Evolutionary conservation across 1,140 invertebrate genomes (phyloP).

Genomic region (Dendroctonus valens): DNA sequence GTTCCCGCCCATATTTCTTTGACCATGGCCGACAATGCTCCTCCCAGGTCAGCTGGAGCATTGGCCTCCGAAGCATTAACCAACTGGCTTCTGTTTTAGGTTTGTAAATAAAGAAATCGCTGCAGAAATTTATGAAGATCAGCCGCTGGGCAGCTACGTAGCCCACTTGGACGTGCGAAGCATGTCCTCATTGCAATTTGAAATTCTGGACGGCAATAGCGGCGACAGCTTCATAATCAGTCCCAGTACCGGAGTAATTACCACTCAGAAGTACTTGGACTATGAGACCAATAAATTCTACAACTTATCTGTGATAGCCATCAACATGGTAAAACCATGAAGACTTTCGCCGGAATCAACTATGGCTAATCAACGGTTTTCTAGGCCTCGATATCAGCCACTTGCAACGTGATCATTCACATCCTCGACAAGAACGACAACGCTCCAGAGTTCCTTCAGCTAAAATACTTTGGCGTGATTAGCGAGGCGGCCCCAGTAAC

Average conservation of each 20-base stretch:
- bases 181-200: conserved; percentile 77
- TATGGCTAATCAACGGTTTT: conserved; percentile 14
- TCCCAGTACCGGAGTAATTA: conserved; percentile 80
- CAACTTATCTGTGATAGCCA: conserved; percentile 80
- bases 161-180: conserved; percentile 74
- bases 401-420: conserved; percentile 70
- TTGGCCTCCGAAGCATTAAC: conserved; percentile 34
- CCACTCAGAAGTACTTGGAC: conserved; percentile 71
- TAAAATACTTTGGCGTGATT: conserved; percentile 67
- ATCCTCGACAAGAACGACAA: conserved; percentile 84
- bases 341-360: neutral
- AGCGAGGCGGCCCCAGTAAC: conserved; percentile 70
- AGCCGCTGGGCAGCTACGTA: conserved; percentile 73
- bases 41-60: conserved; percentile 67
- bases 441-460: conserved; percentile 71
- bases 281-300: conserved; percentile 76
- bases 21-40: conserved; percentile 85
- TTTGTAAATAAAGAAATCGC: conserved; percentile 56
- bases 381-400: conserved; percentile 66
- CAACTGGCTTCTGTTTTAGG: conserved; percentile 11
- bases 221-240: conserved; percentile 78
- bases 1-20: conserved; percentile 83
- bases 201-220: conserved; percentile 75
- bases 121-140: conserved; percentile 83
- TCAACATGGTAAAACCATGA: conserved; percentile 71